Conservation (phyloP, 2,888 invertebrate genomes). For the Strigamia crassipes region DNA sequence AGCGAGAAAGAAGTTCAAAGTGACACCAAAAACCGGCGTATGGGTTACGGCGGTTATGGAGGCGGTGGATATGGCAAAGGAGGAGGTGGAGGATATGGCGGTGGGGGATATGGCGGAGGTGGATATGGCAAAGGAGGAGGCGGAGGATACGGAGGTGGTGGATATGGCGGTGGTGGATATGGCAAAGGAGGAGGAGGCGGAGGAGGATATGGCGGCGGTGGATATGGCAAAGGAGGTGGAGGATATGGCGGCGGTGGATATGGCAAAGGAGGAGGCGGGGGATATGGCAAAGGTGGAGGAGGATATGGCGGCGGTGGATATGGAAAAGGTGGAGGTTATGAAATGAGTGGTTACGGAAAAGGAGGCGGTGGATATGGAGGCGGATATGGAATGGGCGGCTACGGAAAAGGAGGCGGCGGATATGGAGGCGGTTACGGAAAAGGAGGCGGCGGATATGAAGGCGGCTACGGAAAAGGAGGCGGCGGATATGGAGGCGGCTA, state of each 20-base stretch:
- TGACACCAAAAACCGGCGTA: constrained; percentile 12
- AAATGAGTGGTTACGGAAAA: background rate
- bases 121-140: background rate
- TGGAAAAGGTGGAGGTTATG: background rate
- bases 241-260: constrained; percentile 15
- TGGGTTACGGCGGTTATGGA: background rate
- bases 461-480: background rate
- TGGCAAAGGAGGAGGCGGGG: background rate
- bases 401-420: constrained; percentile 27
- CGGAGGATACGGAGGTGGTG: constrained; percentile 19
- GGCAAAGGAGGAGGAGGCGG: background rate
- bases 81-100: constrained; percentile 21
- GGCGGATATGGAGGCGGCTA: background rate
- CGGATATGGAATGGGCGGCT: background rate
- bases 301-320: constrained; percentile 26
- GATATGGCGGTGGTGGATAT: background rate
- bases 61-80: background rate
- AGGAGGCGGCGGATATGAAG: background rate
- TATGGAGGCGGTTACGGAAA: constrained; percentile 24
- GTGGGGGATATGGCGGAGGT: constrained; percentile 44
- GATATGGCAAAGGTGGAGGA: background rate
- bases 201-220: background rate
- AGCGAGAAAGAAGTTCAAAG: constrained; percentile 5
- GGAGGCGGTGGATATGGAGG: background rate
- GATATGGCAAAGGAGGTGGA: background rate